phyloP scores from a whole-genome alignment of 2,888 invertebrate genomes.

The Timema cristinae region DNA sequence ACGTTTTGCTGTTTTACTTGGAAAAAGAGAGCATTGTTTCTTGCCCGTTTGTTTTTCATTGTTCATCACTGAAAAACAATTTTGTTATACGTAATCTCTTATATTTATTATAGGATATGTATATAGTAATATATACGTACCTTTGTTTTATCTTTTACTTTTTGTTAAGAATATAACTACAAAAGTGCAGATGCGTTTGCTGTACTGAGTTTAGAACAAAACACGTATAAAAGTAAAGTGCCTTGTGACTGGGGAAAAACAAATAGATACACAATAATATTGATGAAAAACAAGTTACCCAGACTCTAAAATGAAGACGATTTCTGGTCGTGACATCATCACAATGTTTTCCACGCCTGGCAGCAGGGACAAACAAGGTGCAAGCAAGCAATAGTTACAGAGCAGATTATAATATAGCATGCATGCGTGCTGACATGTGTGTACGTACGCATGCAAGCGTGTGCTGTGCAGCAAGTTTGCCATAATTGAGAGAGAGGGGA shows the following conservation, averaged over 20 bases:
- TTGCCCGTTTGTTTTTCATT: conserved; percentile 16
- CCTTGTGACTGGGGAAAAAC: conserved; percentile 31
- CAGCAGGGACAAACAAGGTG: conserved; percentile 22
- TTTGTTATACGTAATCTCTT: conserved; percentile 19
- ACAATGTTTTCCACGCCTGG: conserved; percentile 14
- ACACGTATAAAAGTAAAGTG: conserved; percentile 29
- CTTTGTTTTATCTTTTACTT: conserved; percentile 14
- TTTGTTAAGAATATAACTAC: conserved; percentile 8
- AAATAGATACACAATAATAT: conserved; percentile 14
- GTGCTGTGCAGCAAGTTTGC: conserved; percentile 16
- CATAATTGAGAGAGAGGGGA: conserved; percentile 5
- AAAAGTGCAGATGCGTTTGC: conserved; percentile 31
- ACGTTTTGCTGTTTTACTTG: conserved; percentile 26
- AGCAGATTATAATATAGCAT: too few relatives aligned
- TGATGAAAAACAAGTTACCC: conserved; percentile 15
- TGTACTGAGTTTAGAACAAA: conserved; percentile 27
- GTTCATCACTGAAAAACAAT: neutral
- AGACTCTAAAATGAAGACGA: conserved; percentile 8
- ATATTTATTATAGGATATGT: conserved; percentile 22
- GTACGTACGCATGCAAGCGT: conserved; percentile 20
- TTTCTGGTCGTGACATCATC: neutral
- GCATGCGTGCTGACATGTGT: conserved; percentile 17
- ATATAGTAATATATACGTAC: conserved; percentile 18
- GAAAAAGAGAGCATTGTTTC: neutral
- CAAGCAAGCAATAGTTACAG: conserved; percentile 27